Base-by-base conservation (phyloP, 2,888 invertebrate genomes). In the Idaea straminata region DNA sequence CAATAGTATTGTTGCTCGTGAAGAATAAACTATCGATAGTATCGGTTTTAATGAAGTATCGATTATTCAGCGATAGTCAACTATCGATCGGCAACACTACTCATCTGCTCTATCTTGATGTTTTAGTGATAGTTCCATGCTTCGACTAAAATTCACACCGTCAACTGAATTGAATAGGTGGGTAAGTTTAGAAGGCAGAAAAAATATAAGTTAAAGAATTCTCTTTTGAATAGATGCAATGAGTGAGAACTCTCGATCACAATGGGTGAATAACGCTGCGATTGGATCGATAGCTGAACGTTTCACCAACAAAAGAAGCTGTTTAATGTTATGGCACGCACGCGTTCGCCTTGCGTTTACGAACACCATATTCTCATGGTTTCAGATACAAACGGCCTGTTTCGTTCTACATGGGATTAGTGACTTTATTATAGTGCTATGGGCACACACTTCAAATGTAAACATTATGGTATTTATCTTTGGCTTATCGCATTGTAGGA, bases 271-370 rank as follows among this genome's bases (percentile, higher is more conserved):
- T 74, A 71, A 63, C 60, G 70, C 75, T 79, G 73, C 82, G 80
- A 84, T 81, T 75, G 77, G 80, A 80, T 81, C 86, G 85, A 88
- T 87, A 85, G 83, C 80, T 79, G 81, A 59, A 59, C 83, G 82
- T 85, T 87, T 86, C 81, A 83, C 79, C 76, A 84, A 89, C 91
- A 89, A 91, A 89, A 86, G 89, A 82, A 85, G 83, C 86, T 88
- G 83, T 85, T 91, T 89, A 86, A 91, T 92, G 88, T 89, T 82
- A 74, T 78, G 82, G 87, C 92, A 91, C 90, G 92, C 83, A 83
- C 84, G 79, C 79, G 82, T 83, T 83, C 75, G 77, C 78, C 76
- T 77, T 75, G 76, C 78, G 81, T 84, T 81, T 78, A 78, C 66
- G 69, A 63, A 64, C 34, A 66, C 70, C 65, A 64, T 66, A 66